Evolutionary conservation across 2,113 vertebrate genomes (phyloP).

Genomic region (Ibidorhyncha struthersii): DNA sequence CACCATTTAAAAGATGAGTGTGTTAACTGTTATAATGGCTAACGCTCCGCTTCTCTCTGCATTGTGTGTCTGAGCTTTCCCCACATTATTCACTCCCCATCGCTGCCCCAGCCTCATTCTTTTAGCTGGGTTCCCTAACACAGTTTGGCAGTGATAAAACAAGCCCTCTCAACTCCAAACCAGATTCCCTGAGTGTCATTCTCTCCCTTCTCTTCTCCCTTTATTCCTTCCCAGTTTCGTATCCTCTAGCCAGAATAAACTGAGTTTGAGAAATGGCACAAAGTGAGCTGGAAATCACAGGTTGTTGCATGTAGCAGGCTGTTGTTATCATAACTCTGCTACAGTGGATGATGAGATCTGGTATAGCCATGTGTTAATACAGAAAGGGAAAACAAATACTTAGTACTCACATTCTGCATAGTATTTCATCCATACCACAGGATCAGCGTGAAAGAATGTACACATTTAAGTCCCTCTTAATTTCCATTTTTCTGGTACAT

Average conservation of each 20-base stretch:
- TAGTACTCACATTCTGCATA: not conserved
- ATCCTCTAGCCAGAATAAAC: not conserved
- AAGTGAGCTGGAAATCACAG: not conserved
- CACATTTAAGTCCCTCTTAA: not conserved
- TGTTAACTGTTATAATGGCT: not conserved
- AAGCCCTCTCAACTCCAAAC: not conserved
- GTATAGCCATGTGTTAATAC: not conserved
- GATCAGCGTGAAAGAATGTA: not conserved
- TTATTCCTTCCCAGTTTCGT: not conserved
- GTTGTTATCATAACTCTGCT: not conserved
- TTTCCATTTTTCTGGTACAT: not conserved
- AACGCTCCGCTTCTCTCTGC: not conserved
- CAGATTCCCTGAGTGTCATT: not conserved
- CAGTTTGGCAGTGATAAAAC: rapidly evolving
- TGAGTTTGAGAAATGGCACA: not conserved
- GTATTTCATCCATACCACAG: not conserved
- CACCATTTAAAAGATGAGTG: not conserved
- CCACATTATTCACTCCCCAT: not conserved
- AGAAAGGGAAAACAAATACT: not conserved
- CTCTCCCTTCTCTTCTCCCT: not conserved
- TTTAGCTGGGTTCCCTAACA: not conserved
- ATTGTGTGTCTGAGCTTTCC: not conserved
- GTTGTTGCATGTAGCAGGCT: not conserved
- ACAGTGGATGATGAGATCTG: not conserved
- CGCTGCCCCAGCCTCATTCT: not conserved